Conservation (phyloP, 2,797 vertebrate genomes). For the Sebastolobus alascanus region DNA sequence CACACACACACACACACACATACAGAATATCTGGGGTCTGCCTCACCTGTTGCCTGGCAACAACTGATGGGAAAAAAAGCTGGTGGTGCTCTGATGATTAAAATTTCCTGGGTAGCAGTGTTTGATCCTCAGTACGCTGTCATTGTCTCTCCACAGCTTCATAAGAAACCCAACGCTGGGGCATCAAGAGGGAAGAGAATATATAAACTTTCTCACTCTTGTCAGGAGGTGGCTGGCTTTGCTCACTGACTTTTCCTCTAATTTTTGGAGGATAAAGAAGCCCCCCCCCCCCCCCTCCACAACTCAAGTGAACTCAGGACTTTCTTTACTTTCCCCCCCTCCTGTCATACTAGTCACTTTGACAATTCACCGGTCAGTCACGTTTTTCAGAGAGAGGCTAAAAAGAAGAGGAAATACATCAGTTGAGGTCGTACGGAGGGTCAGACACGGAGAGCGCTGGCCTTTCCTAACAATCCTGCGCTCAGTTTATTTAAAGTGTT, state of each 20-base stretch:
- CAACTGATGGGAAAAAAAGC: slow-evolving; percentile 74
- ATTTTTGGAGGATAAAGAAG: slow-evolving; percentile 64
- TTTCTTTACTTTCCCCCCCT: slow-evolving; percentile 15
- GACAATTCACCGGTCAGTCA: slow-evolving; percentile 56
- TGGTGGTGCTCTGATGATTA: slow-evolving; percentile 80
- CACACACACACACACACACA: slow-evolving; percentile 25
- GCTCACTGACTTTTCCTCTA: slow-evolving; percentile 72
- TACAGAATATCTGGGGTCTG: slow-evolving; percentile 73
- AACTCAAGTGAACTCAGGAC: slow-evolving; percentile 30
- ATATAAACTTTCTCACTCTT: slow-evolving; percentile 75
- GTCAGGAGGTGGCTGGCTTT: slow-evolving; percentile 76
- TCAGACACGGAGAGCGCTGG: slow-evolving; percentile 58
- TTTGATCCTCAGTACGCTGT: slow-evolving; percentile 73
- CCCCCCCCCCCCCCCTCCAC: not conserved
- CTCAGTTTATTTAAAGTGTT: slow-evolving; percentile 75
- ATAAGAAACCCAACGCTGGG: slow-evolving; percentile 63
- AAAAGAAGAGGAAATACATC: slow-evolving; percentile 68
- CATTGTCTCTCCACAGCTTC: slow-evolving; percentile 75
- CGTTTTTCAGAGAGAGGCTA: slow-evolving; percentile 52
- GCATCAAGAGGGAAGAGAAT: slow-evolving; percentile 49
- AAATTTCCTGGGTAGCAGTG: slow-evolving; percentile 80
- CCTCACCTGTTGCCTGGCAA: slow-evolving; percentile 81
- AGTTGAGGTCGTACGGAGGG: slow-evolving; percentile 41
- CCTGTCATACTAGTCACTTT: slow-evolving; percentile 49
- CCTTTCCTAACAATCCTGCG: slow-evolving; percentile 51